These are phyloP conservation scores for Coregonus ussuriensis DNA, from an alignment of 2,797 vertebrate genomes.

Conservation along the genomic window DNA sequence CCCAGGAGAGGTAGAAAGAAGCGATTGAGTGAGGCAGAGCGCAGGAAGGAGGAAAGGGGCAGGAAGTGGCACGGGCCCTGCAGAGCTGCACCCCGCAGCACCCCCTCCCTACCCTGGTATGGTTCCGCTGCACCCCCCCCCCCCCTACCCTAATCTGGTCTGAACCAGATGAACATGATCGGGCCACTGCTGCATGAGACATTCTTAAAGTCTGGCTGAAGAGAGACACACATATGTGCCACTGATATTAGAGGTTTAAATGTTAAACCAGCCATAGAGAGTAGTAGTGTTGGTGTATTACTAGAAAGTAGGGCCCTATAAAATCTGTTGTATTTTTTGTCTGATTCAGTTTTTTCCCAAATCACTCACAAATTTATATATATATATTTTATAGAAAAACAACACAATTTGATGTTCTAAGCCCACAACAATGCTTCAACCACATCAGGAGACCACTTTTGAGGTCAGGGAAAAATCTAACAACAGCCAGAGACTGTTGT, in stretches of 20 bases:
- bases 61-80: conserved; percentile 13
- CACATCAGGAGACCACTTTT: too few relatives aligned
- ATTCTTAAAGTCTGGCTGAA: not conserved
- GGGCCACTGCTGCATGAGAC: not conserved
- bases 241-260: not conserved
- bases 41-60: not conserved
- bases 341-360: too few relatives aligned
- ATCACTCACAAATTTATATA: too few relatives aligned
- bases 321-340: too few relatives aligned
- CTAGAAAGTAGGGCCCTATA: too few relatives aligned
- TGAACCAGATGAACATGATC: not conserved
- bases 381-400: too few relatives aligned
- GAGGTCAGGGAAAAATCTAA: too few relatives aligned
- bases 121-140: not conserved
- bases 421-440: too few relatives aligned
- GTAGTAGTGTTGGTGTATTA: not conserved
- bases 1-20: not conserved
- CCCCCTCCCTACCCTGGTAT: not conserved
- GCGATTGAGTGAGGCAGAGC: conserved; percentile 3
- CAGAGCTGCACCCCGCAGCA: not conserved
- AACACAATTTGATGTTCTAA: too few relatives aligned
- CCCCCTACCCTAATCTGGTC: not conserved
- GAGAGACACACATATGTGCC: not conserved
- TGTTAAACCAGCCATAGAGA: not conserved
- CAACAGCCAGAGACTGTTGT: too few relatives aligned